Conservation (phyloP, 2,797 vertebrate genomes). For the Sparus aurata region DNA sequence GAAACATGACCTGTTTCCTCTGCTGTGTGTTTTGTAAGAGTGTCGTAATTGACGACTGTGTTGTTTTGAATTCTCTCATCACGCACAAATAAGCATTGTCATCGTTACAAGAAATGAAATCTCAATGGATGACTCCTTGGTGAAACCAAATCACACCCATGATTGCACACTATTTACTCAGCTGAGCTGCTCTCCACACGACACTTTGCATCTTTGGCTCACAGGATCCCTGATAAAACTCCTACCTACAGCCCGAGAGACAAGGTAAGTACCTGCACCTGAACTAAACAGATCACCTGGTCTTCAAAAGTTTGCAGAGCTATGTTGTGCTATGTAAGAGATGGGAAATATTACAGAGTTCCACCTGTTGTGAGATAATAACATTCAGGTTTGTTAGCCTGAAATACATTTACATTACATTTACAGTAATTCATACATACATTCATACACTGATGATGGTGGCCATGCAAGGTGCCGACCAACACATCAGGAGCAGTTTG, state of each 20-base stretch:
- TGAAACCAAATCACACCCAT: slow-evolving; percentile 31
- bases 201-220: background rate
- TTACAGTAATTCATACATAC: background rate
- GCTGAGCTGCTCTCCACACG: background rate
- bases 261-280: slow-evolving; percentile 22
- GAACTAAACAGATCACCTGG: background rate
- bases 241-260: background rate
- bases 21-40: background rate
- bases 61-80: background rate
- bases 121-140: background rate
- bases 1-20: slow-evolving; percentile 36
- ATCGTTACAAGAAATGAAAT: slow-evolving; percentile 27
- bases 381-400: no score
- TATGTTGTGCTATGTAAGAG: no score
- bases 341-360: background rate
- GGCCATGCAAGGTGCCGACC: no score
- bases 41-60: slow-evolving; percentile 15
- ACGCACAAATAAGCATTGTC: slow-evolving; percentile 9
- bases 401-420: no score
- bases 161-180: background rate
- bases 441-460: background rate
- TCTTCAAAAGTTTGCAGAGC: background rate
- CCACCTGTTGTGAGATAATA: background rate
- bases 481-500: no score
- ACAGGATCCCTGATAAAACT: background rate